Evolutionary conservation across 2,797 vertebrate genomes (phyloP), one percentile per base, ranked within the genome.

Genomic region (Sciurus carolinensis): DNA sequence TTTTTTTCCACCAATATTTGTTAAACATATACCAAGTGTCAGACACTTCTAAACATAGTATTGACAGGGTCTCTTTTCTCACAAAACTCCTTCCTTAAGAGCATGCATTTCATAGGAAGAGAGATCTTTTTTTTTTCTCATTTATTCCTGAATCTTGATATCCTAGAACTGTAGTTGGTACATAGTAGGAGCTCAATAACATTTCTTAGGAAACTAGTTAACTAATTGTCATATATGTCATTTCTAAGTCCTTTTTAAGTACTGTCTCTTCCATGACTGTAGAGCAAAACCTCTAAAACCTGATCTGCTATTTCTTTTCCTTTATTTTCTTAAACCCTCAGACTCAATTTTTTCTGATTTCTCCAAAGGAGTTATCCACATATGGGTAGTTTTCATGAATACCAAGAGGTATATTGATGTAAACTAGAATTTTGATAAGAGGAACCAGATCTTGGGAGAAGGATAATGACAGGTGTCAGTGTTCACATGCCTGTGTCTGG

Each of bases 41-140:
- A 71, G 20, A 50, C 24, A 73, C 67, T 81, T 94, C 84, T 91
- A 86, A 90, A 79, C 17, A 79, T 24, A 67, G 5, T 52, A 79
- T 67, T 90, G 26, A 59, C 1, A 39, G 2, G 13, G 6, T 52
- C 26, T 24, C 36, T 79, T 95, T 69, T 75, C 44, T 42, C 84
- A 72, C 33, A 12, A 76, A 57, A 85, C 2, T 13, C 59, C 52
- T 90, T 75, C 36, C 80, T 44, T 76, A 30, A 39, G 4, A 89
- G 5, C 95, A 9, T 85, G 54, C 72, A 13, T 91, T 77, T 36
- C 26, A 8, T 85, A 36, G 83, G 10, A 33, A 10, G 52, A 87
- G 11, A 5, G 12, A 86, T 17, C 18, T 81, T 57, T 59, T 89
- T n/a, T 30, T 89, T 84, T 91, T 92, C 26, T 94, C 15, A 22